Percentiles rank a stretch among this genome's conserved stretches.
Evolutionary conservation across 2,888 invertebrate species (phyloP).

Genomic region (Tiliacea aurago): DNA sequence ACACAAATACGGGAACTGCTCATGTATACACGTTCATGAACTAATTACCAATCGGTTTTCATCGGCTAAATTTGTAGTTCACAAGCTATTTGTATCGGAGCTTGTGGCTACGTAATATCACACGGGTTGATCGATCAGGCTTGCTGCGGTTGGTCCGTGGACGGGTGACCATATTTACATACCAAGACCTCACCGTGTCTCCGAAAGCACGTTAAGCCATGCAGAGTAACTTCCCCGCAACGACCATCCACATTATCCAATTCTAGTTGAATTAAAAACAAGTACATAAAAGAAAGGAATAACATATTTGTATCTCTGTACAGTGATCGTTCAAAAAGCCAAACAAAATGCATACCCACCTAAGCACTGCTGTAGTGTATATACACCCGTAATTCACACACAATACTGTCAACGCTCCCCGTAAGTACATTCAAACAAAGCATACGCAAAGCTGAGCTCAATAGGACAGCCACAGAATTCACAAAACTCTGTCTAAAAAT

Average conservation of each 20-base stretch:
- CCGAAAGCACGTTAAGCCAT: too few species aligned
- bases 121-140: too few species aligned
- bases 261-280: not conserved
- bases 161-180: too few species aligned
- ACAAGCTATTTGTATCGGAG: not conserved
- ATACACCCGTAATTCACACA: conserved; percentile 13
- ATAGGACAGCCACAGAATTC: conserved; percentile 37
- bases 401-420: conserved; percentile 22
- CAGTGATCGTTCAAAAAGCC: not conserved
- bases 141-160: too few species aligned
- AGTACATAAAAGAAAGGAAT: too few species aligned
- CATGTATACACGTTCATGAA: not conserved
- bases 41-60: not conserved
- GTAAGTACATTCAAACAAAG: conserved; percentile 19
- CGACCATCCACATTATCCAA: not conserved
- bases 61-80: not conserved
- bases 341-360: not conserved
- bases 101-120: too few species aligned
- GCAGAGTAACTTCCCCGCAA: not conserved
- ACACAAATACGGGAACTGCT: conserved; percentile 2
- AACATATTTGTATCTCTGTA: not conserved
- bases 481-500: conserved; percentile 43
- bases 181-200: too few species aligned
- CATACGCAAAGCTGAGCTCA: conserved; percentile 25
- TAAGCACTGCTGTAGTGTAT: not conserved